phyloP scores from a whole-genome alignment of 2,888 invertebrate genomes.

The Drosophila silvestris region DNA sequence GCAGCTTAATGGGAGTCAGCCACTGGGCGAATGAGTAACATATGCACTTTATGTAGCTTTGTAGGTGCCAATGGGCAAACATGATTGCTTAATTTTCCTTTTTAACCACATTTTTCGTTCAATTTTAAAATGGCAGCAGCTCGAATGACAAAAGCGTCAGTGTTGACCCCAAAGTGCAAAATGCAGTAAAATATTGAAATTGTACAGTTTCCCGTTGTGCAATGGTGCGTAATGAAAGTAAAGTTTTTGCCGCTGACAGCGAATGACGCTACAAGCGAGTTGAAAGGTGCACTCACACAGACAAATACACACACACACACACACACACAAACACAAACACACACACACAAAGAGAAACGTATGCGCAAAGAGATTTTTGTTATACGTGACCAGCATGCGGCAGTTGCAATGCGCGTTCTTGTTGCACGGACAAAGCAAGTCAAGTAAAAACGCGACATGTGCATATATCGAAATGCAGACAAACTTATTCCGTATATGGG shows the following conservation, averaged over 20 bases:
- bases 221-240: slow-evolving; percentile 66
- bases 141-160: slow-evolving; percentile 31
- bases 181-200: slow-evolving; percentile 76
- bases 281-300: slow-evolving; percentile 58
- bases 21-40: slow-evolving; percentile 50
- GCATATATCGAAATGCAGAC: slow-evolving; percentile 20
- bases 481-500: slow-evolving; percentile 14
- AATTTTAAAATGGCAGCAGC: slow-evolving; percentile 15
- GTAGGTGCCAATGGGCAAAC: slow-evolving; percentile 2
- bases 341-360: slow-evolving; percentile 10
- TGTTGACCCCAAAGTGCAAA: slow-evolving; percentile 60
- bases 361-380: slow-evolving; percentile 53
- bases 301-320: slow-evolving; percentile 4
- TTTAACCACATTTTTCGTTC: slow-evolving; percentile 40
- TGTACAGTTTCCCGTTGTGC: slow-evolving; percentile 67
- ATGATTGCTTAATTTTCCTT: slow-evolving; percentile 49
- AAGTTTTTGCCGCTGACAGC: slow-evolving; percentile 45
- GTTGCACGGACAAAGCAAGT: slow-evolving; percentile 30
- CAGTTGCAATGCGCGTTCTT: slow-evolving; percentile 36
- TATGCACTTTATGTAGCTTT: slow-evolving; percentile 40
- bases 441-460: slow-evolving; percentile 47
- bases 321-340: background rate
- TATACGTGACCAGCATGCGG: slow-evolving; percentile 72
- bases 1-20: background rate
- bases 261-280: slow-evolving; percentile 30